These are phyloP conservation scores for Picathartes gymnocephalus DNA, from an alignment of 2,113 vertebrate genomes.

Conservation along the genomic window DNA sequence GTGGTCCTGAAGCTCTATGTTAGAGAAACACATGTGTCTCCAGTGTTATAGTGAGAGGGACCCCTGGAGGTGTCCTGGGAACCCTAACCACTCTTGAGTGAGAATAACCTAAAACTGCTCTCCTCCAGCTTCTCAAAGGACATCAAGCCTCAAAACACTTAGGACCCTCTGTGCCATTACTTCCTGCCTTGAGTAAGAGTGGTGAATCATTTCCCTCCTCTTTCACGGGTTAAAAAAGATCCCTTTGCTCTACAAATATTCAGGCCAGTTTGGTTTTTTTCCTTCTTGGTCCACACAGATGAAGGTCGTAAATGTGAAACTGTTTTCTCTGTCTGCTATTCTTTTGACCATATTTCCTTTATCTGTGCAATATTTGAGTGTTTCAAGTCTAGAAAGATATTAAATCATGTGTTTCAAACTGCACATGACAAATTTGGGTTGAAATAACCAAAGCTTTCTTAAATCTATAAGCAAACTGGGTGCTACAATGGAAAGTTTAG, in stretches of 20 bases:
- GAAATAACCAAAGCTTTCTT: conserved; percentile 26
- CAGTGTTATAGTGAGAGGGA: neutral
- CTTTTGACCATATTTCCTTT: neutral
- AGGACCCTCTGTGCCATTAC: neutral
- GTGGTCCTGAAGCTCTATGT: neutral
- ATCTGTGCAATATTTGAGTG: neutral
- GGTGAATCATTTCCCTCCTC: neutral
- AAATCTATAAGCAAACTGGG: neutral
- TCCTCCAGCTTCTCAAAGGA: neutral
- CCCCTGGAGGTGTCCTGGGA: neutral
- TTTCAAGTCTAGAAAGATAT: neutral
- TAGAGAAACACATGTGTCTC: neutral
- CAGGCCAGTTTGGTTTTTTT: neutral
- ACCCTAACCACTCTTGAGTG: neutral
- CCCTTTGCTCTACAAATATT: neutral
- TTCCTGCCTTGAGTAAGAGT: neutral
- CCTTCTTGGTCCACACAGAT: neutral
- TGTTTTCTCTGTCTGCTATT: neutral
- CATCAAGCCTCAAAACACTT: neutral
- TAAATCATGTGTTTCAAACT: neutral
- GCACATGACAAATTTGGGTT: neutral
- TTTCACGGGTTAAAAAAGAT: neutral
- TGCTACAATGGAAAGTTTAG: neutral
- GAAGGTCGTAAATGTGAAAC: neutral
- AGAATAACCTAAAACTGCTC: neutral